Evolutionary conservation across 1,140 invertebrate genomes (phyloP).

Genomic region (Belonocnema kinseyi): DNA sequence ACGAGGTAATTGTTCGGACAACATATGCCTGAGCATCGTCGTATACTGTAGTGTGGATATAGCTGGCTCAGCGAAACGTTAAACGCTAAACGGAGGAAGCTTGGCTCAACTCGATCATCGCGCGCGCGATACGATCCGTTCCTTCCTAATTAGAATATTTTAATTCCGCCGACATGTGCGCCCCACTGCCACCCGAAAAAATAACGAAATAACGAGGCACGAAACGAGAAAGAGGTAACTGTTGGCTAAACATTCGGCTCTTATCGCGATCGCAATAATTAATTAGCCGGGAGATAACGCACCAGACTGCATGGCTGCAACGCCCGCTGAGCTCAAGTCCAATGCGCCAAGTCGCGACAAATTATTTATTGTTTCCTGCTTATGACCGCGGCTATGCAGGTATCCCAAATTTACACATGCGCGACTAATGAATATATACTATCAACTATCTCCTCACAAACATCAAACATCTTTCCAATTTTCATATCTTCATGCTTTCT

Average conservation of each 20-base stretch:
- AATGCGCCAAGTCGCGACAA: background rate
- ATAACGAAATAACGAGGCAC: constrained; percentile 14
- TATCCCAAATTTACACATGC: constrained; percentile 7
- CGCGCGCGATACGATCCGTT: constrained; percentile 9
- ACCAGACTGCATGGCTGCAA: constrained; percentile 13
- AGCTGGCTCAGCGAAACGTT: constrained; percentile 3
- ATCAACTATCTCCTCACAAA: background rate
- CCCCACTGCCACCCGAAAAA: background rate
- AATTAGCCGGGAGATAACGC: constrained; percentile 16
- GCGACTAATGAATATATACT: background rate
- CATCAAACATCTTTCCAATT: background rate
- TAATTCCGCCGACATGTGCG: constrained; percentile 14
- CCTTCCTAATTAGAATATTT: constrained; percentile 28
- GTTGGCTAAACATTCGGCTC: constrained; percentile 27
- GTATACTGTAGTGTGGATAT: too few relatives aligned
- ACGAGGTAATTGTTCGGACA: constrained; percentile 23
- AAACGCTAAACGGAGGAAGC: constrained; percentile 25
- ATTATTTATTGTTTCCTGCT: constrained; percentile 31
- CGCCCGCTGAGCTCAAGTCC: background rate
- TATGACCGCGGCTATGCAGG: constrained; percentile 1
- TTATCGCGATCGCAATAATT: constrained; percentile 29
- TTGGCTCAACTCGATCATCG: constrained; percentile 6
- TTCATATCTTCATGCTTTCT: too few relatives aligned
- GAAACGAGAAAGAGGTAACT: constrained; percentile 9
- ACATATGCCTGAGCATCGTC: constrained; percentile 12